A percentile compares a stretch with the other conserved stretches of the same genome.
phyloP scores from a whole-genome alignment of 2,113 vertebrate species.

The Piaya cayana region DNA sequence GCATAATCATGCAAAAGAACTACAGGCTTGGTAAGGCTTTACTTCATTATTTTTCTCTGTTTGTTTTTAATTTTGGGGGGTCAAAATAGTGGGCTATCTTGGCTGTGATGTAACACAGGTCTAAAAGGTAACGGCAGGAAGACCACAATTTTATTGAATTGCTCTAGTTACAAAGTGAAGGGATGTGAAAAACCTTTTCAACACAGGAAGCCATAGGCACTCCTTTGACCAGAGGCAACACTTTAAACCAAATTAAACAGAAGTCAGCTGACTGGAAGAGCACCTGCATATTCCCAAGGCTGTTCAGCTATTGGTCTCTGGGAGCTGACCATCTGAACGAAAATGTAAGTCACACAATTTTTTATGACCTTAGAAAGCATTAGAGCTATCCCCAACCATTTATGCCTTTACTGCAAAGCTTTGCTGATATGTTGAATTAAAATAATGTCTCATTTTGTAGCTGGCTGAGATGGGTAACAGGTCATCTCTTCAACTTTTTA shows the following conservation, averaged over 20 bases:
- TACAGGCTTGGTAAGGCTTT: neutral
- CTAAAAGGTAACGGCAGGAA: neutral
- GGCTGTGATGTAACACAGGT: neutral
- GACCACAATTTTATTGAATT: neutral
- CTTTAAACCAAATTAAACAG: slow-evolving; percentile 52
- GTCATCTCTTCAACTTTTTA: neutral
- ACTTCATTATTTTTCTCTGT: neutral
- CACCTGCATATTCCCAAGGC: slow-evolving; percentile 43
- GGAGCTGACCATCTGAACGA: neutral
- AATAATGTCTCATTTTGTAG: neutral
- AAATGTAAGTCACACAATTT: neutral
- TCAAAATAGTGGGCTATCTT: neutral
- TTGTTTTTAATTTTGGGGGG: neutral
- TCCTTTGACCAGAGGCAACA: slow-evolving; percentile 18
- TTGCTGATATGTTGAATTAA: neutral
- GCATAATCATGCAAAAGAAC: neutral
- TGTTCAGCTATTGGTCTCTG: neutral
- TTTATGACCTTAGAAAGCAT: neutral
- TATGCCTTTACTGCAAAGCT: neutral
- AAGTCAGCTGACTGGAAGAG: slow-evolving; percentile 22
- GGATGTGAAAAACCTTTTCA: slow-evolving; percentile 46
- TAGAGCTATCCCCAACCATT: neutral
- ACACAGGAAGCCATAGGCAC: slow-evolving; percentile 9
- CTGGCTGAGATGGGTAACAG: neutral
- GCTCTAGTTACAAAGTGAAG: slow-evolving; percentile 13